phyloP scores from a whole-genome alignment of 2,113 vertebrate genomes.

The Sisor rabdophorus region DNA sequence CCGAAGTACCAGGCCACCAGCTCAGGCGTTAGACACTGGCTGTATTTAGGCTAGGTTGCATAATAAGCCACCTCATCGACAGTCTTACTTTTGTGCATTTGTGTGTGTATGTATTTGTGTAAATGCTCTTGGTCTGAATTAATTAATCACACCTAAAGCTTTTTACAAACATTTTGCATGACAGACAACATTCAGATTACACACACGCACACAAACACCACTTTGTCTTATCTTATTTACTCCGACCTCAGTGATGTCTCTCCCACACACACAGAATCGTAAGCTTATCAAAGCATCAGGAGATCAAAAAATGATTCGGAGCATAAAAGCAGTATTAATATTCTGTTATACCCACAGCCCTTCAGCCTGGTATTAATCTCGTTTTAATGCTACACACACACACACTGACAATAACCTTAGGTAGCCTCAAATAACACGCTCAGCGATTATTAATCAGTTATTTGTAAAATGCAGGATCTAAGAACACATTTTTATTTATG shows the following conservation, averaged over 20 bases:
- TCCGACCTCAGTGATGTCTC: slow-evolving; percentile 3
- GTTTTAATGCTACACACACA: not conserved
- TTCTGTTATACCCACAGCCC: not conserved
- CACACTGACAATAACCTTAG: too few species aligned
- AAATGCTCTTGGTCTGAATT: slow-evolving; percentile 24
- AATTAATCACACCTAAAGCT: slow-evolving; percentile 50
- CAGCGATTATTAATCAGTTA: too few species aligned
- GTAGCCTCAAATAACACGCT: too few species aligned
- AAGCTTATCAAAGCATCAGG: slow-evolving; percentile 16
- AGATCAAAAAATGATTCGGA: slow-evolving; percentile 20
- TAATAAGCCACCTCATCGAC: slow-evolving; percentile 34
- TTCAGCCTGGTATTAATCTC: not conserved
- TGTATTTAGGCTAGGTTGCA: slow-evolving; percentile 37
- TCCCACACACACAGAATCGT: slow-evolving; percentile 1
- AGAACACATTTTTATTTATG: not conserved
- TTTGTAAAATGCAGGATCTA: too few species aligned
- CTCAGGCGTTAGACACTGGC: slow-evolving; percentile 21
- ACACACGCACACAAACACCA: not conserved
- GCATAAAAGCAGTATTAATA: slow-evolving; percentile 10
- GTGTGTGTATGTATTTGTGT: slow-evolving; percentile 28
- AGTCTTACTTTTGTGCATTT: slow-evolving; percentile 39
- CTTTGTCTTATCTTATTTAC: not conserved
- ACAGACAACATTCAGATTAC: slow-evolving; percentile 37
- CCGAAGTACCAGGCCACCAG: not conserved
- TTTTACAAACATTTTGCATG: slow-evolving; percentile 2